Evolutionary conservation across 1,140 invertebrate species (phyloP).

Genomic region (Chrysoperla carnea): DNA sequence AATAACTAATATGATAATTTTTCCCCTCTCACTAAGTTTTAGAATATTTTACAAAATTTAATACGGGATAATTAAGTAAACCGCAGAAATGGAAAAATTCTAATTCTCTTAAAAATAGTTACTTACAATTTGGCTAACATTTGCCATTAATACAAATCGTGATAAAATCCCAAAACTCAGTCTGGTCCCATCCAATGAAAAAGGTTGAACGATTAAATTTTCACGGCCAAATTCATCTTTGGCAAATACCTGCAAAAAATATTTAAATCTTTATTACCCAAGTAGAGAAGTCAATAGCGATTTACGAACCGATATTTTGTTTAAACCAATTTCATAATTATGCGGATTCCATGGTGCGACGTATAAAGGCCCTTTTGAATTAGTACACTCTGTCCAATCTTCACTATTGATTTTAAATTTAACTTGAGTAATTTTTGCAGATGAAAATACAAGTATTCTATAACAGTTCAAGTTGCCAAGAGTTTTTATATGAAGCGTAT

Average conservation of each 20-base stretch:
- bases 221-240: slow-evolving; percentile 39
- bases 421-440: slow-evolving; percentile 38
- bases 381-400: slow-evolving; percentile 39
- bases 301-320: slow-evolving; percentile 41
- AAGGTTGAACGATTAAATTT: slow-evolving; percentile 41
- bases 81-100: no score
- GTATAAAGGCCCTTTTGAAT: slow-evolving; percentile 51
- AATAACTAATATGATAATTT: no score
- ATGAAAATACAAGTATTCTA: slow-evolving; percentile 59
- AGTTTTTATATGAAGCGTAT: neutral
- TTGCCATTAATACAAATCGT: slow-evolving; percentile 52
- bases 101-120: slow-evolving; percentile 3
- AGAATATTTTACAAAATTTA: no score
- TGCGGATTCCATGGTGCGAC: slow-evolving; percentile 49
- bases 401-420: slow-evolving; percentile 44
- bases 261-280: neutral
- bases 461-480: slow-evolving; percentile 7
- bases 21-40: no score
- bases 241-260: slow-evolving; percentile 33
- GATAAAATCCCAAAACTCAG: slow-evolving; percentile 45
- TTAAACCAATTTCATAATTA: slow-evolving; percentile 43
- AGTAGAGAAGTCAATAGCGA: neutral
- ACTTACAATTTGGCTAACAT: slow-evolving; percentile 54
- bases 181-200: slow-evolving; percentile 56
- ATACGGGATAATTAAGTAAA: no score